These are phyloP conservation scores for Acrocyrtus sp. DNA, from an alignment of 2,888 invertebrate genomes.

Conservation along the genomic window DNA sequence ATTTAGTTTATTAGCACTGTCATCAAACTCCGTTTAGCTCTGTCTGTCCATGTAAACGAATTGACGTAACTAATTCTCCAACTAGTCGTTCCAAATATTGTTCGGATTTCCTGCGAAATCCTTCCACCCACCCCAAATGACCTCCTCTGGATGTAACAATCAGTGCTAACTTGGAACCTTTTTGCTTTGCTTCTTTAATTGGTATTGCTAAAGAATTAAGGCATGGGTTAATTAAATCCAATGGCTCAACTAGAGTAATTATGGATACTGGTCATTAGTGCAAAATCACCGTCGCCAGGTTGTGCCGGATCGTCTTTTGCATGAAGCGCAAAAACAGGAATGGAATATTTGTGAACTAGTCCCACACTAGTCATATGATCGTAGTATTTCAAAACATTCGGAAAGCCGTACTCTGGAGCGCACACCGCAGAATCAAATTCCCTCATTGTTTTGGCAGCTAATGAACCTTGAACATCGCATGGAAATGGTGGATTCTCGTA, in stretches of 20 bases:
- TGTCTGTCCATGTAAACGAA: background rate
- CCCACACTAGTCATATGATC: background rate
- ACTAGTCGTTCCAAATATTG: background rate
- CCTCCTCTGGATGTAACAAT: background rate
- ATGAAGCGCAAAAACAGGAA: background rate
- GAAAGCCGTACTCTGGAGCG: background rate
- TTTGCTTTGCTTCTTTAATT: background rate
- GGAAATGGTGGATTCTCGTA: too few relatives aligned
- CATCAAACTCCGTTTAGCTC: too few relatives aligned
- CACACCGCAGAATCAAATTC: background rate
- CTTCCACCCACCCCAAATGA: background rate
- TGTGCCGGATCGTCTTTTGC: background rate
- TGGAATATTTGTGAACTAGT: background rate
- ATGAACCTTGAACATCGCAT: too few relatives aligned
- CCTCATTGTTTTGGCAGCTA: background rate
- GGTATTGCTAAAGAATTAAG: too few relatives aligned
- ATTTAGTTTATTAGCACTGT: too few relatives aligned
- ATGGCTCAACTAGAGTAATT: too few relatives aligned
- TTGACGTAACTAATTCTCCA: background rate
- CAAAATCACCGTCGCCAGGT: too few relatives aligned
- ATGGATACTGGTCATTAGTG: too few relatives aligned
- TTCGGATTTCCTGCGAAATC: background rate
- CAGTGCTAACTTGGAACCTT: background rate
- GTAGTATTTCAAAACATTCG: background rate
- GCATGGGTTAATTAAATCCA: too few relatives aligned